Base-by-base conservation (phyloP, 2,888 invertebrate species). In the Nycteola revayana region DNA sequence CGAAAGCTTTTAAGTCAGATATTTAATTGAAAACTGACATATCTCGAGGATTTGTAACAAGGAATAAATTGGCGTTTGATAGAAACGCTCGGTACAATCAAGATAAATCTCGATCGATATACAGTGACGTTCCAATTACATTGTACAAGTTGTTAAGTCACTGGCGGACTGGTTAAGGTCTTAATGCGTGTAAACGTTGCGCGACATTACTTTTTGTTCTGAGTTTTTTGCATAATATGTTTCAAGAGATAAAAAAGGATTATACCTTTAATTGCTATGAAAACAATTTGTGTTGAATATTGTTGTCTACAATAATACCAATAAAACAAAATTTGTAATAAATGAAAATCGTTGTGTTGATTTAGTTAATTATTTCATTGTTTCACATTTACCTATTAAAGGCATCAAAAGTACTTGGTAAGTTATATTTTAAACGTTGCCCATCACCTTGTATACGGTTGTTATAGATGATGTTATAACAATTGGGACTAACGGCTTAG, bases 41-140 rank as follows among this genome's bases (percentile, higher is more conserved):
- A 55, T 59, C 52, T 44, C 36, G 29, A 51, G 51, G 43, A 59
- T 59, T 59, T 59, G 52, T 55, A 47, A 54, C 57, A 46, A 52
- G 52, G 52, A 60, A 68, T 66, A 65, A 64, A 65, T 67, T 65
- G 60, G 46, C 49, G 51, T 64, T 59, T 56, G 57, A 67, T 66
- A 59, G 62, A 62, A 66, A 57, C 40, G 65, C 59, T 66, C 57
- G 60, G 49, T 67, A 59, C 63, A 60, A 73, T 75, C 68, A 70
- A 71, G 78, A 82, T 83, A 81, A 74, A 80, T 78, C 73, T 75
- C 75, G 77, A 77, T 80, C 80, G 71, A 76, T 78, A 77, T 69
- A 68, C 68, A 72, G 39, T 81, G 83, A 84, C 82, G 73, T 71
- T 77, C 83, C 83, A 83, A 84, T 83, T 83, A 83, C 75, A 76